Percentiles rank a stretch among this genome's conserved stretches.
phyloP scores from a whole-genome alignment of 2,888 invertebrate genomes.

The Oligia strigilis region DNA sequence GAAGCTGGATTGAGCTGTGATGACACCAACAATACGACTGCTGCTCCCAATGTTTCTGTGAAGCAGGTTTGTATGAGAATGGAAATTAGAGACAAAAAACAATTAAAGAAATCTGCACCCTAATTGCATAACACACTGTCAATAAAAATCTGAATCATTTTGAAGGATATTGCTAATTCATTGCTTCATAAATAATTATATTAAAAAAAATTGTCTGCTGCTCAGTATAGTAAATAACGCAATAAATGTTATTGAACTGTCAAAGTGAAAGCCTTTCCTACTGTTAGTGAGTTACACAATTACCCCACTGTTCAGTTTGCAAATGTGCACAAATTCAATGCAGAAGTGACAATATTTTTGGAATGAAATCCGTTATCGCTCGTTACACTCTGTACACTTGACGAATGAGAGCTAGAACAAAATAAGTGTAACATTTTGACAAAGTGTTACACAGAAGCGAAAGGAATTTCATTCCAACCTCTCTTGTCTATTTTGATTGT shows the following conservation, averaged over 20 bases:
- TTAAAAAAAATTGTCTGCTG: too few species aligned
- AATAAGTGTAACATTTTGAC: neutral
- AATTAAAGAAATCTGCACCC: neutral
- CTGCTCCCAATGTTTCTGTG: constrained; percentile 86
- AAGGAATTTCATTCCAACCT: neutral
- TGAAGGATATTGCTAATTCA: too few species aligned
- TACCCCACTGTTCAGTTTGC: neutral
- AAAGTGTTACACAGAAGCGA: neutral
- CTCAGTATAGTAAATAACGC: too few species aligned
- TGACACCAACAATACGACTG: constrained; percentile 83
- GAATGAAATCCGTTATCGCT: neutral
- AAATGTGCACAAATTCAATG: neutral
- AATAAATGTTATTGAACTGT: too few species aligned
- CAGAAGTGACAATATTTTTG: neutral
- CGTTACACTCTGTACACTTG: neutral
- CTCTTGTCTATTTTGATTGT: neutral
- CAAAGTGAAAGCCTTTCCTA: too few species aligned
- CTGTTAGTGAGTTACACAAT: too few species aligned
- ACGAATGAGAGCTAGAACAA: too few species aligned
- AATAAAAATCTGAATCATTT: too few species aligned
- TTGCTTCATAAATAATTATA: too few species aligned
- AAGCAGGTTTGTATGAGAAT: constrained; percentile 80
- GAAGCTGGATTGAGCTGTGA: constrained; percentile 86
- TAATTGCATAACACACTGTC: too few species aligned
- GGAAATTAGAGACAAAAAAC: too few species aligned